Conservation (phyloP, 2,888 invertebrate species). For the Himalopsyche anomala region DNA sequence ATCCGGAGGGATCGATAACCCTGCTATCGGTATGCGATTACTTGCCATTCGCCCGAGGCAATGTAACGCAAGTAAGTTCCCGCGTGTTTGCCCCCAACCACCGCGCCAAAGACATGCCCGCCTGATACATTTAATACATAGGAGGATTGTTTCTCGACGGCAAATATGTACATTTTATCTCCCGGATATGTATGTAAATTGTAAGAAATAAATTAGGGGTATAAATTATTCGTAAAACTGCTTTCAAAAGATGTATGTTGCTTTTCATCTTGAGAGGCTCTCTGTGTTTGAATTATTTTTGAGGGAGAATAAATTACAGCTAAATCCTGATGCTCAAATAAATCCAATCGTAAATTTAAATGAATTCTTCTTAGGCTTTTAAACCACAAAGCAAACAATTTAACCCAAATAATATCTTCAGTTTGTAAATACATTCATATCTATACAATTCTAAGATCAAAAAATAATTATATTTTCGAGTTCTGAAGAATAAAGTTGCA, state of each 20-base stretch:
- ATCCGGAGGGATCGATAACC: slow-evolving; percentile 34
- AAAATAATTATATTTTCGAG: too few relatives aligned
- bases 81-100: slow-evolving; percentile 34
- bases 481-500: too few relatives aligned
- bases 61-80: slow-evolving; percentile 22
- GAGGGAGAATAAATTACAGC: slow-evolving; percentile 16
- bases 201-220: slow-evolving; percentile 13
- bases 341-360: slow-evolving; percentile 9
- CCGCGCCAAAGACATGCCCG: slow-evolving; percentile 41
- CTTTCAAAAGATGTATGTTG: slow-evolving; percentile 33
- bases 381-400: neutral
- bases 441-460: too few relatives aligned
- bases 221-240: slow-evolving; percentile 42
- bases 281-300: neutral
- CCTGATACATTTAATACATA: slow-evolving; percentile 32
- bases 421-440: too few relatives aligned
- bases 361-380: neutral
- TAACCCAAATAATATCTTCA: too few relatives aligned
- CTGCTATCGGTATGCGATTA: slow-evolving; percentile 26
- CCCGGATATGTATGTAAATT: slow-evolving; percentile 32
- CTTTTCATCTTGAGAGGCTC: neutral
- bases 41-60: slow-evolving; percentile 28
- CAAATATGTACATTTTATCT: slow-evolving; percentile 43
- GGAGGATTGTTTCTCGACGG: slow-evolving; percentile 31
- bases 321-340: neutral